These are phyloP conservation scores for Copidosoma floridanum DNA, from an alignment of 1,140 invertebrate species.

Conservation along the genomic window DNA sequence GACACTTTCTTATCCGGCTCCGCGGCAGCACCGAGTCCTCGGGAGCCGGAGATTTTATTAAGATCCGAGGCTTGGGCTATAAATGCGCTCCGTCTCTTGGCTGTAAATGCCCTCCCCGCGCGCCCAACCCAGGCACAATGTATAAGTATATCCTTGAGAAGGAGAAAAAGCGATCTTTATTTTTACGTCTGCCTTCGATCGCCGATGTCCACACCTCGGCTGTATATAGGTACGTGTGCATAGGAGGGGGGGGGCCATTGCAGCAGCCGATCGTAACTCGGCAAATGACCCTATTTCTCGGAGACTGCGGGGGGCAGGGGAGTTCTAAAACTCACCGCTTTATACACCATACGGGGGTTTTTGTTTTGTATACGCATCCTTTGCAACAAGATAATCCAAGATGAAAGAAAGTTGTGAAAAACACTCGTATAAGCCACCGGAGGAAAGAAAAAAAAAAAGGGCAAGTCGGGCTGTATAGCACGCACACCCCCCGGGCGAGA, in stretches of 20 bases:
- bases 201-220: constrained; percentile 54
- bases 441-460: constrained; percentile 27
- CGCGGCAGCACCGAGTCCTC: not conserved
- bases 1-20: constrained; percentile 15
- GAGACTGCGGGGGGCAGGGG: constrained; percentile 8
- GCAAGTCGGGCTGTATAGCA: constrained; percentile 37
- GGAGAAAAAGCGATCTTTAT: too few species aligned
- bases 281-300: constrained; percentile 32
- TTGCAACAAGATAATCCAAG: constrained; percentile 8
- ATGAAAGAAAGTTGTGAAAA: constrained; percentile 18
- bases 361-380: too few species aligned
- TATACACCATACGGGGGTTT: too few species aligned
- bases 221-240: too few species aligned
- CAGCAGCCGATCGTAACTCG: constrained; percentile 45
- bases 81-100: constrained; percentile 47
- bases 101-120: constrained; percentile 35
- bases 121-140: too few species aligned
- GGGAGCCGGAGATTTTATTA: constrained; percentile 52
- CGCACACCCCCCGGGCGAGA: too few species aligned
- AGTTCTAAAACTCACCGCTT: not conserved
- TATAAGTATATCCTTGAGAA: too few species aligned
- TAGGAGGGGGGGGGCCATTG: too few species aligned
- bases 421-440: constrained; percentile 25
- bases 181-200: constrained; percentile 38
- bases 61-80: constrained; percentile 49